phyloP scores from a whole-genome alignment of 2,797 vertebrate species.

The Cyclura pinguis region DNA sequence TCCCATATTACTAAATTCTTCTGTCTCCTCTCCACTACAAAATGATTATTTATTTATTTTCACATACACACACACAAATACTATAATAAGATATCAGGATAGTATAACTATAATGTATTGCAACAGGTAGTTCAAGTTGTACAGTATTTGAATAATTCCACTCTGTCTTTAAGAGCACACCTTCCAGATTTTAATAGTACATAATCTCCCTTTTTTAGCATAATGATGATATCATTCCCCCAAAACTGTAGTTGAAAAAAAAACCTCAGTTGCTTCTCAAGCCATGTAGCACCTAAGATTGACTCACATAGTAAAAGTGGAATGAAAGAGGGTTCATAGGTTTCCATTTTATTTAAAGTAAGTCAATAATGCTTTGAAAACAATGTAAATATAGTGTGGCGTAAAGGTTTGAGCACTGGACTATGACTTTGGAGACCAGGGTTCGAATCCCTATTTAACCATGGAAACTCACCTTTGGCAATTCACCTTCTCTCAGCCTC shows the following conservation, averaged over 20 bases:
- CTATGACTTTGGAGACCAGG: no score
- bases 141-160: background rate
- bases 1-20: background rate
- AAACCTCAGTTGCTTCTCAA: background rate
- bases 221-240: background rate
- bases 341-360: background rate
- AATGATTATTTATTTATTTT: background rate
- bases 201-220: background rate
- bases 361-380: background rate
- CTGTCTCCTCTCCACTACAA: background rate
- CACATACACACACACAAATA: background rate
- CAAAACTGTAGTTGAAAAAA: background rate
- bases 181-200: constrained; percentile 1
- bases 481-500: no score
- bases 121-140: background rate
- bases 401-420: no score
- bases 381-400: background rate
- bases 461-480: no score
- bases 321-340: background rate
- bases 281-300: background rate
- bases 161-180: constrained; percentile 2
- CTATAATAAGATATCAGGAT: background rate
- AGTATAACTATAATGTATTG: no score
- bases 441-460: no score
- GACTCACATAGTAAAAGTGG: background rate